A percentile compares a stretch with the other conserved stretches of the same genome.
Evolutionary conservation across 2,888 invertebrate genomes (phyloP).

Genomic region (Alloscopus bannaensis): DNA sequence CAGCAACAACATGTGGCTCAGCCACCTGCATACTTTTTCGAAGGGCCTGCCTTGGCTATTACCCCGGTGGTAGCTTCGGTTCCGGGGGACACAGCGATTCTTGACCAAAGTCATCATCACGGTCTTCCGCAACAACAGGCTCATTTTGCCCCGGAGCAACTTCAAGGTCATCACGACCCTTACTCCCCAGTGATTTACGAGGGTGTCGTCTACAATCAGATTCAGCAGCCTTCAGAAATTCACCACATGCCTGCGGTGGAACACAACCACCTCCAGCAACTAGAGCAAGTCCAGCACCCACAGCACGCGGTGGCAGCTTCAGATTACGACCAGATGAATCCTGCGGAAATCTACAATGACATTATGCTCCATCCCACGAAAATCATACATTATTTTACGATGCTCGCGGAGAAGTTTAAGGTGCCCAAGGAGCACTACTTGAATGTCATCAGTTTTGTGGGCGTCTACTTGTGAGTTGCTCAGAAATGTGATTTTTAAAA

Average conservation of each 20-base stretch:
- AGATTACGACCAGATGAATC: not conserved
- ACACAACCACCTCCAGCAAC: too few relatives aligned
- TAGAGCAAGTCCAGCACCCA: too few relatives aligned
- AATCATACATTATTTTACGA: constrained; percentile 12
- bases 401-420: not conserved
- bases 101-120: not conserved
- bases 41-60: not conserved
- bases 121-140: not conserved
- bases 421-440: constrained; percentile 54
- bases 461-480: constrained; percentile 39
- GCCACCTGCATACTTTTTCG: not conserved
- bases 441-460: constrained; percentile 48
- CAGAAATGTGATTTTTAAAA: not conserved
- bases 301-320: not conserved
- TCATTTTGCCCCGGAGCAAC: not conserved
- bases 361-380: constrained; percentile 38
- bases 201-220: too few relatives aligned
- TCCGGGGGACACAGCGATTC: not conserved
- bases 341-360: constrained; percentile 35
- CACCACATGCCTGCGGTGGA: too few relatives aligned
- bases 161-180: too few relatives aligned
- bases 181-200: too few relatives aligned
- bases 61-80: constrained; percentile 1
- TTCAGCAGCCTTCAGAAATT: too few relatives aligned
- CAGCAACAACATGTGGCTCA: not conserved